Evolutionary conservation across 2,113 vertebrate species (phyloP).

Genomic region (Suncus etruscus): DNA sequence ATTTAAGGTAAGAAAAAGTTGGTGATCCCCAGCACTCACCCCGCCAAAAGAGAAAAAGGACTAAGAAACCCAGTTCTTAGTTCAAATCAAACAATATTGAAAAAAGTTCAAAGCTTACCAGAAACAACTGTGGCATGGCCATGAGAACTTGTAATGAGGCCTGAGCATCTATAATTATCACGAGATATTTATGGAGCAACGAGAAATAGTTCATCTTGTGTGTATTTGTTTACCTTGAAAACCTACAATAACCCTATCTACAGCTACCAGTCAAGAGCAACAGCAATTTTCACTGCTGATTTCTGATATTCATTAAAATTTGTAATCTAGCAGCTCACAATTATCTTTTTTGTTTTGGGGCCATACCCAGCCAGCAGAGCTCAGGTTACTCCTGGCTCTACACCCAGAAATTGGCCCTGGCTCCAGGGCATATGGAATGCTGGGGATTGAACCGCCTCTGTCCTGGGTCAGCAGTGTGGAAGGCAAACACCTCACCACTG

Average conservation of each 20-base stretch:
- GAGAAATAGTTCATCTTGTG: neutral
- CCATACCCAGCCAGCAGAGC: no score
- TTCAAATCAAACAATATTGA: neutral
- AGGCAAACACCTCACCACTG: no score
- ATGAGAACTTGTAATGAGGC: neutral
- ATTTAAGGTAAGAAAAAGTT: neutral
- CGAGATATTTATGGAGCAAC: neutral
- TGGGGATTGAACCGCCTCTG: no score
- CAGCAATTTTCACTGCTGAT: neutral
- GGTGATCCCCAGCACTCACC: no score
- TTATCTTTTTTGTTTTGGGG: slow-evolving; percentile 23
- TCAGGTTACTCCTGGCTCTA: no score
- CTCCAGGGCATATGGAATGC: no score
- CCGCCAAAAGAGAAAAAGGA: no score
- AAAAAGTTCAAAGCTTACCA: slow-evolving; percentile 17
- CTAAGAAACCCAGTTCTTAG: neutral
- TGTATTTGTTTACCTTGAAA: neutral
- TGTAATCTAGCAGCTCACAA: neutral
- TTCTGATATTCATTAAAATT: neutral
- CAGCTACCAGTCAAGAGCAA: neutral
- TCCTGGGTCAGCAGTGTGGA: no score
- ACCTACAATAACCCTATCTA: slow-evolving; percentile 11
- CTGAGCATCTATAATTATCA: neutral
- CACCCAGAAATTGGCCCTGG: no score
- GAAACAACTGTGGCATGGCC: neutral